Base-by-base conservation (phyloP, 2,797 vertebrate genomes). In the Etheostoma nigrum region DNA sequence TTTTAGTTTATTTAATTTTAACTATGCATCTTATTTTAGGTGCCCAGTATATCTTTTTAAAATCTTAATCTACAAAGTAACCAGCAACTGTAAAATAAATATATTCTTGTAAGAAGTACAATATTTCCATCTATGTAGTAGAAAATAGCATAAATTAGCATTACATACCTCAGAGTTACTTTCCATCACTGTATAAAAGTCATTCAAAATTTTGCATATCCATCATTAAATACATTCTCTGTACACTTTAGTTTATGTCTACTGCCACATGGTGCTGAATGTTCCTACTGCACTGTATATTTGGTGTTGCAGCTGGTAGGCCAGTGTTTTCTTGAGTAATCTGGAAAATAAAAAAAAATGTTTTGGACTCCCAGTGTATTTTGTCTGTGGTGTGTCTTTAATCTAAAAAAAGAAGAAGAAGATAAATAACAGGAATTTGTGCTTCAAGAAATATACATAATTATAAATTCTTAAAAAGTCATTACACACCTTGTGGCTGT, bases 321-420 rank as follows among this genome's bases (percentile, higher is more conserved):
- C 12, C 12, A n/a, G 52, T 5, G 2, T 9, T 65, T 36, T 0
- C 10, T n/a, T 36, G 44, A 53, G 47, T 27, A 30, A 60, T 15
- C 59, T 54, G 36, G 4, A n/a, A 58, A 69, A 70, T 3, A 52
- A 84, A 65, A 51, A 9, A 51, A 74, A 70, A 0, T 6, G 15
- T 40, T 36, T 74, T 12, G 4, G n/a, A 69, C 47, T 74, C 54
- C 7, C 10, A 36, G 53, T 60, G 16, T 78, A 61, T 62, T 82
- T 1, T 80, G 66, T 30, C 1, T 80, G 66, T 30, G 2, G 68
- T 84, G 74, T 86, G 82, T 89, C 71, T 94, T 94, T 93, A 91
- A 90, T 94, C 86, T 89, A 89, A 91, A 93, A 94, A 87, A 81
- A 71, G 74, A 65, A 80, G 79, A 73, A 80, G 58, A 80, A 78